Evolutionary conservation across 2,113 vertebrate species (phyloP).

Genomic region (Clarias batrachus): DNA sequence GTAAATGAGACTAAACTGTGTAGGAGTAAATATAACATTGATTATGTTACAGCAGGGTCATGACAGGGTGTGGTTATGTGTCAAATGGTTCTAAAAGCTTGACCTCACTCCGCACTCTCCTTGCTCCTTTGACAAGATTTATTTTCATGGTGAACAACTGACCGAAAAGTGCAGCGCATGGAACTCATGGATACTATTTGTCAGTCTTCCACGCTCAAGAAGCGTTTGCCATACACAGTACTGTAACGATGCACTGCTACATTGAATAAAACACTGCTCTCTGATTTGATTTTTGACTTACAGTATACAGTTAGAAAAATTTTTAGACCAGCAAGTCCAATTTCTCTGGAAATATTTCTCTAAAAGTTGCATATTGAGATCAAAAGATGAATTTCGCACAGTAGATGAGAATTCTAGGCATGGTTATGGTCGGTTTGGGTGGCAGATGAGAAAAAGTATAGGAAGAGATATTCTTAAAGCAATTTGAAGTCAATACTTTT

Average conservation of each 20-base stretch:
- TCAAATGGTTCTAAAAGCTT: not conserved
- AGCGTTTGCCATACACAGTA: not conserved
- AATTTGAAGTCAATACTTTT: not conserved
- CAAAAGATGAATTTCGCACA: not conserved
- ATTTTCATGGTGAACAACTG: constrained; percentile 30
- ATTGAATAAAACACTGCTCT: constrained; percentile 8
- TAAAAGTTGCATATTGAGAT: not conserved
- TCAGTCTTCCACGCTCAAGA: not conserved
- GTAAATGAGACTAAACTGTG: not conserved
- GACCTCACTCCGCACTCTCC: too few relatives aligned
- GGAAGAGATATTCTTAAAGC: not conserved
- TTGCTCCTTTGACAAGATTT: constrained; percentile 12
- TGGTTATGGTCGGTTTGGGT: not conserved
- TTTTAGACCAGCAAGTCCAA: not conserved
- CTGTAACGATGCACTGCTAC: not conserved
- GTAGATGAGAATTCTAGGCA: not conserved
- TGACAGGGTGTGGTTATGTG: not conserved
- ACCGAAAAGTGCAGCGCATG: not conserved
- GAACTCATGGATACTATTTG: not conserved
- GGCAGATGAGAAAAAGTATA: not conserved
- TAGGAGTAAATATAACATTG: not conserved
- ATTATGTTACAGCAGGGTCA: not conserved
- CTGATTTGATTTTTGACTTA: constrained; percentile 26
- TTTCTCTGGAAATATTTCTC: not conserved
- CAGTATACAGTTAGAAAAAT: not conserved